A percentile compares a stretch with the other conserved stretches of the same genome.
Conservation (phyloP, 2,113 vertebrate genomes). For the Neotoma lepida region DNA sequence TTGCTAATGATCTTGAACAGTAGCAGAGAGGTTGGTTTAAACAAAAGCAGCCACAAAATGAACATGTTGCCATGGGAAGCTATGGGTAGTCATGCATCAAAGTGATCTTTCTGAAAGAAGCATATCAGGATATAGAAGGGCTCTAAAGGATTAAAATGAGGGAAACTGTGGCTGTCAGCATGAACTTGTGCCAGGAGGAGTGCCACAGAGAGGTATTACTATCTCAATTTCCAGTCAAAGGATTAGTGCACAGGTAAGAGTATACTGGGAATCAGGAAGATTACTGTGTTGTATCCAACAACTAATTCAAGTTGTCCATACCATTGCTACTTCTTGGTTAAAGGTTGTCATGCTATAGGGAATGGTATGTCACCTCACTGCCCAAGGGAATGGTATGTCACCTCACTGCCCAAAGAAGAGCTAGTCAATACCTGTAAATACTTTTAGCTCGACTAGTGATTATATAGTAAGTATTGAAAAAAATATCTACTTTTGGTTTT, state of each 20-base stretch:
- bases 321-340: neutral
- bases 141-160: neutral
- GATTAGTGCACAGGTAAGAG: neutral
- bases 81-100: neutral
- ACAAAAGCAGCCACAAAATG: slow-evolving; percentile 14
- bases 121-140: neutral
- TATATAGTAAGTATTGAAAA: neutral
- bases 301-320: neutral
- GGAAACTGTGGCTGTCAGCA: neutral
- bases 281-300: neutral
- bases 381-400: neutral
- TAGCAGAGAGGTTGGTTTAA: slow-evolving; percentile 35
- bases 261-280: neutral
- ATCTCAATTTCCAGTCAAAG: neutral
- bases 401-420: neutral
- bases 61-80: neutral
- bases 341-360: neutral
- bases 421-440: neutral
- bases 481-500: neutral
- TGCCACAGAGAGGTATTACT: neutral
- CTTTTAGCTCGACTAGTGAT: neutral
- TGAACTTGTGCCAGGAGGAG: neutral
- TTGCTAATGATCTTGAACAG: slow-evolving; percentile 15
- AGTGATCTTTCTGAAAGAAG: slow-evolving; percentile 9
- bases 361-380: neutral